Evolutionary conservation across 2,113 vertebrate species (phyloP), one percentile per base, ranked within the genome.

Genomic region (Thalassarche chlororhynchos): DNA sequence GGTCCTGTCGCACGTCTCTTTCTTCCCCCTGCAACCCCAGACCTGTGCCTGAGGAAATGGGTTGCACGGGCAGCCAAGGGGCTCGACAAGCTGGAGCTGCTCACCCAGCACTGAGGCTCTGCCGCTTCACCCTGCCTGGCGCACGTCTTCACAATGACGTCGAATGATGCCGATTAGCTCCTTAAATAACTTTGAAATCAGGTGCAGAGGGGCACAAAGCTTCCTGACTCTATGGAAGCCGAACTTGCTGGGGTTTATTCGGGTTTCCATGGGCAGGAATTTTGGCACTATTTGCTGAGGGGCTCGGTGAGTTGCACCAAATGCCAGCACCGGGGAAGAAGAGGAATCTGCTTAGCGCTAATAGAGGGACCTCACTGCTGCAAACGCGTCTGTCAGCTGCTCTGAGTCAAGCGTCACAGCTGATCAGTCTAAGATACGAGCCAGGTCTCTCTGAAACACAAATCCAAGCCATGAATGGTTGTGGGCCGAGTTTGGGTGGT

Each of bases 301-400:
- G 32, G 10, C 66, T 85, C 0, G 0, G 46, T 1, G 5, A 70
- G 49, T 74, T 0, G 0, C 5, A 3, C 18, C 66, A 71, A 78
- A 64, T 68, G 38, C 47, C 42, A 25, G 68, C 24, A 12, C 65
- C 0, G 0, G 20, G 34, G 51, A 77, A 88, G 57, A 94, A 40
- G 18, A 46, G 71, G 65, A 78, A 40, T 87, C 65, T 60, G 28
- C 51, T 71, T 23, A 26, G 29, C 1, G 12, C 57, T 34, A 17
- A 3, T 5, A 36, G 75, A 88, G 36, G 61, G 34, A 95, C 58
- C 29, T 90, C 23, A 1, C 40, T 57, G 62, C 76, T 86, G 32
- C 46, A 68, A 47, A 29, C 0, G 0, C 1, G 4, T 46, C 78
- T 52, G 18, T 61, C 77, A 75, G 81, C 77, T 81, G 72, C 87